phyloP scores from a whole-genome alignment of 2,888 invertebrate species.

The Campoletis raptor region DNA sequence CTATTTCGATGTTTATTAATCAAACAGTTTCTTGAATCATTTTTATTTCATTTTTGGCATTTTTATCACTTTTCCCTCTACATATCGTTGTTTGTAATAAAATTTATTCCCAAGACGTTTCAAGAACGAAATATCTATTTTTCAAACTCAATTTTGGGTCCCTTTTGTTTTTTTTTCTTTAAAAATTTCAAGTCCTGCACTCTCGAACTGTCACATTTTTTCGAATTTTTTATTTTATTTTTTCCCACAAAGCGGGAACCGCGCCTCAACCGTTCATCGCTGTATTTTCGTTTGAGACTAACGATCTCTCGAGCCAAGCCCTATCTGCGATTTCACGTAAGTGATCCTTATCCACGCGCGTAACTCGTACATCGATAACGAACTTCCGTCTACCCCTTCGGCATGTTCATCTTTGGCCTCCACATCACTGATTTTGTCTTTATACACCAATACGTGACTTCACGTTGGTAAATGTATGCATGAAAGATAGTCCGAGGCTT shows the following conservation, averaged over 20 bases:
- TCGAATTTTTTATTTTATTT: background rate
- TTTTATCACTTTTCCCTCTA: background rate
- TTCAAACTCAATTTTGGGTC: background rate
- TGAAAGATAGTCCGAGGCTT: background rate
- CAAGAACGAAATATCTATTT: background rate
- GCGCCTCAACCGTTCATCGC: slow-evolving; percentile 44
- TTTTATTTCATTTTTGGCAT: slow-evolving; percentile 9
- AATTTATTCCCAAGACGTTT: background rate
- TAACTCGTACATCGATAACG: slow-evolving; percentile 46
- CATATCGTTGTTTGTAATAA: background rate
- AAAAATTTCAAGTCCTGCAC: background rate
- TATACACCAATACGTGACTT: background rate
- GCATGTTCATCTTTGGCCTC: slow-evolving; percentile 21
- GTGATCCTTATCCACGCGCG: slow-evolving; percentile 63
- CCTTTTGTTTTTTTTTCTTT: background rate
- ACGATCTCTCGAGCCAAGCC: slow-evolving; percentile 28
- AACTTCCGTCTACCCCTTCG: slow-evolving; percentile 28
- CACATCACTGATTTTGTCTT: background rate
- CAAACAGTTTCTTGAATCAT: background rate
- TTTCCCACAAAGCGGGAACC: background rate
- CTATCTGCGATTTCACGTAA: slow-evolving; percentile 48
- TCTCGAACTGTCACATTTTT: background rate
- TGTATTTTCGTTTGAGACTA: slow-evolving; percentile 56
- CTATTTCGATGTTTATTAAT: too few relatives aligned
- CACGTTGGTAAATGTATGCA: background rate